Evolutionary conservation across 2,113 vertebrate species (phyloP), one percentile per base, ranked within the genome.

Genomic region (Brevimyrus niger): DNA sequence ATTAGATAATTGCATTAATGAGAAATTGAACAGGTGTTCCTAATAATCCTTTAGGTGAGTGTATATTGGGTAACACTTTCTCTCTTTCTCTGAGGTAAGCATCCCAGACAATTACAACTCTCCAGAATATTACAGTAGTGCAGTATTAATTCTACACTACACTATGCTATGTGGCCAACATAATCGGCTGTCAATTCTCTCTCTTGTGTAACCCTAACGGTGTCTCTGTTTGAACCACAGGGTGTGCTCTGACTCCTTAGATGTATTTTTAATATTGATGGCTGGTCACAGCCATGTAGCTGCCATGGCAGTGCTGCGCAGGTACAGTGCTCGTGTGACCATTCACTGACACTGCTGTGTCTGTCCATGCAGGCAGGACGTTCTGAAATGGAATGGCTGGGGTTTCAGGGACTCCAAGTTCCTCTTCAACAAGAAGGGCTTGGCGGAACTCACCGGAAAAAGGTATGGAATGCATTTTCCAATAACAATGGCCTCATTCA

Each of bases 331-430:
- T 73, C n/a, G 3, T 15, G 2, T 27, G n/a, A 35, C 19, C 35
- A 44, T 15, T 21, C 7, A 82, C 17, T 87, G 51, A 21, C 42
- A 38, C 27, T 10, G 0, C 38, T 55, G 13, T 55, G 5, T 87
- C 31, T 58, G 51, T 92, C 89, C 92, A 73, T 89, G 90, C 93
- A 99, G 98, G 93, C 98, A 99, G 95, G 98, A 99, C 94, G 90
- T 98, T 90, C 95, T 99, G 95, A 99, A 99, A 91, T 99, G 98
- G 98, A 99, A 99, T 90, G 98, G 98, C 90, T 99, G 98, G 98
- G 98, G 98, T 89, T 99, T 99, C 94, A 98, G 96, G 91, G 98
- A 99, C 90, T 97, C 98, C 86, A 97, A 94, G 94, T 99, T 99
- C 89, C 90, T 98, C 90, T 97, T 98, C 92, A 99, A 99, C 94